Percentiles rank a stretch among this genome's conserved stretches.
phyloP scores from a whole-genome alignment of 2,797 vertebrate species.

The Propithecus deckenii region DNA sequence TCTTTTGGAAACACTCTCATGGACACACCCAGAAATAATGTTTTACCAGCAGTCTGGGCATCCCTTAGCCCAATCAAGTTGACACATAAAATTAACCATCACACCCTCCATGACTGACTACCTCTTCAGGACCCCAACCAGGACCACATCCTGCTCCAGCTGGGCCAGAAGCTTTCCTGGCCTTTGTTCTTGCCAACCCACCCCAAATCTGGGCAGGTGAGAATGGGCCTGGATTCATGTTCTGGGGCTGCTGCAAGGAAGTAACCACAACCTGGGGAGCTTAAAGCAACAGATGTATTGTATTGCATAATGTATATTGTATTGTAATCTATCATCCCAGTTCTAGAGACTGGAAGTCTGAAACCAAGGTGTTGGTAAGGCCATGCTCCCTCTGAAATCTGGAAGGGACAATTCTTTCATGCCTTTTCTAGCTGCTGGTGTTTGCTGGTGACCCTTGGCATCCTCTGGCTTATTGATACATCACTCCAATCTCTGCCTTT shows the following conservation, averaged over 20 bases:
- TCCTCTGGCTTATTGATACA: neutral
- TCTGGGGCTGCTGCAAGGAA: neutral
- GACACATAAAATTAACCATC: neutral
- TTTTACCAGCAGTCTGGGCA: neutral
- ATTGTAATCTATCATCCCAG: neutral
- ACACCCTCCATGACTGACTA: neutral
- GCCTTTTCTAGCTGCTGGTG: neutral
- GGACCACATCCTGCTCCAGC: neutral
- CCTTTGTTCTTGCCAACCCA: neutral
- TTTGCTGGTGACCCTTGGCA: neutral
- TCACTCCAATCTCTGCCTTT: neutral
- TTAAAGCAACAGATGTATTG: neutral
- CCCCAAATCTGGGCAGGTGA: neutral
- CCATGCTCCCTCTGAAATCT: neutral
- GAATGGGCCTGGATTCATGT: neutral
- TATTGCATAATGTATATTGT: neutral
- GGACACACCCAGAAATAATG: neutral
- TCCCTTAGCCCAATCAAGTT: neutral
- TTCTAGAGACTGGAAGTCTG: neutral
- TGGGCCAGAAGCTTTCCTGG: neutral
- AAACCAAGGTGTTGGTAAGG: neutral
- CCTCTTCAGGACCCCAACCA: neutral
- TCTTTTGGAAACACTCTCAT: neutral
- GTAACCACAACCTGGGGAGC: neutral
- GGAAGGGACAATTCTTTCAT: neutral